phyloP scores from a whole-genome alignment of 2,113 vertebrate genomes.

The Thunnus thynnus region DNA sequence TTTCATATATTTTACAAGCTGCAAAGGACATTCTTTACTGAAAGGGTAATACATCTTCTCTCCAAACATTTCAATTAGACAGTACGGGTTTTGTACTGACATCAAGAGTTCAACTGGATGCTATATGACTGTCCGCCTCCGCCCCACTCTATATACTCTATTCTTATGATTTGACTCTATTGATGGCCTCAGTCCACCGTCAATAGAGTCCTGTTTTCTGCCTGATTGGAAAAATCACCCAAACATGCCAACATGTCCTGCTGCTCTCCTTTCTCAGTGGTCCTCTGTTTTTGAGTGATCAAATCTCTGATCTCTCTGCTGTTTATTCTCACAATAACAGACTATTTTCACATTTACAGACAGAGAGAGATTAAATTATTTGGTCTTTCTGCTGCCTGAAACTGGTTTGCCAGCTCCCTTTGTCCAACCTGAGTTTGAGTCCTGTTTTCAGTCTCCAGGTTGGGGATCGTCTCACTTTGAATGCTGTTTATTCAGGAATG shows the following conservation, averaged over 20 bases:
- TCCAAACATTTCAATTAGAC: slow-evolving; percentile 55
- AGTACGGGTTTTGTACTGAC: slow-evolving; percentile 52
- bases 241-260: slow-evolving; percentile 1
- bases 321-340: slow-evolving; percentile 25
- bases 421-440: slow-evolving; percentile 16
- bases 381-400: slow-evolving; percentile 22
- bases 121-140: slow-evolving; percentile 54
- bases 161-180: slow-evolving; percentile 63
- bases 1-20: slow-evolving; percentile 87
- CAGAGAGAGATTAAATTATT: slow-evolving; percentile 53
- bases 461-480: slow-evolving; percentile 28
- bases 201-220: slow-evolving; percentile 62
- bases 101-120: slow-evolving; percentile 58
- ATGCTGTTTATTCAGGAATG: slow-evolving; percentile 56
- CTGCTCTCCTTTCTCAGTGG: slow-evolving; percentile 1
- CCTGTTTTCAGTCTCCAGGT: slow-evolving; percentile 25
- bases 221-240: slow-evolving; percentile 37
- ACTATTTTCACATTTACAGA: slow-evolving; percentile 48
- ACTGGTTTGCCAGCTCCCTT: slow-evolving; percentile 55
- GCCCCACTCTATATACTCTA: background rate
- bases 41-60: slow-evolving; percentile 85
- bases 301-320: slow-evolving; percentile 40
- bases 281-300: background rate
- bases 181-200: slow-evolving; percentile 53
- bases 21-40: slow-evolving; percentile 89